Percentiles rank a stretch among this genome's conserved stretches.
Evolutionary conservation across 1,140 invertebrate species (phyloP).

Genomic region (Thaumetopoea pityocampa): DNA sequence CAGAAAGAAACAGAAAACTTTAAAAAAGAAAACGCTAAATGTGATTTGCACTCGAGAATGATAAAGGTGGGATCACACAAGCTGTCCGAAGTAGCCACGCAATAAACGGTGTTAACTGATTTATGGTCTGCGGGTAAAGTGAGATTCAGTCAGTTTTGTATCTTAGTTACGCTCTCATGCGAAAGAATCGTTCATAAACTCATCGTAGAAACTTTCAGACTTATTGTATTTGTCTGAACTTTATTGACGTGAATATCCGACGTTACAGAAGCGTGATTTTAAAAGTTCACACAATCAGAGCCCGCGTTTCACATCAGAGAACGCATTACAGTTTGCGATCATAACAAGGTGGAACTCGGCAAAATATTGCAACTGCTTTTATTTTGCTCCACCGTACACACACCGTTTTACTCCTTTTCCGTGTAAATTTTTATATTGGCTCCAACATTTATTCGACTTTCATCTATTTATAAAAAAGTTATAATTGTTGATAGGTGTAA

Average conservation of each 20-base stretch:
- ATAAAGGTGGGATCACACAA: slow-evolving; percentile 15
- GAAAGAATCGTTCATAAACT: slow-evolving; percentile 6
- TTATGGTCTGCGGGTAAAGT: not conserved
- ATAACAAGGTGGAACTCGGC: slow-evolving; percentile 45
- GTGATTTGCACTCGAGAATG: slow-evolving; percentile 47
- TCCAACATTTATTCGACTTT: slow-evolving; percentile 30
- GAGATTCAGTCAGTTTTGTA: not conserved
- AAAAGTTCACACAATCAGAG: slow-evolving; percentile 43
- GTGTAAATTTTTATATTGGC: slow-evolving; percentile 39
- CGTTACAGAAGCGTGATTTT: slow-evolving; percentile 24
- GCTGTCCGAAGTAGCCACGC: not conserved
- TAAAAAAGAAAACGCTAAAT: slow-evolving; percentile 69
- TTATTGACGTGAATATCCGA: slow-evolving; percentile 13
- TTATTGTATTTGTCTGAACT: slow-evolving; percentile 12
- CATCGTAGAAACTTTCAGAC: not conserved
- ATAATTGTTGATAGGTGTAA: slow-evolving; percentile 20
- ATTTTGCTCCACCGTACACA: slow-evolving; percentile 27
- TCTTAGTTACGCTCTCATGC: not conserved
- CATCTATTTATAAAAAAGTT: slow-evolving; percentile 33
- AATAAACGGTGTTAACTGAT: too few relatives aligned
- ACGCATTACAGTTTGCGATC: slow-evolving; percentile 31
- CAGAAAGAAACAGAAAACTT: slow-evolving; percentile 63
- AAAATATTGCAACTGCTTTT: slow-evolving; percentile 46
- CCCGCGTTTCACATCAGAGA: slow-evolving; percentile 24
- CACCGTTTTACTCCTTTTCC: slow-evolving; percentile 31